Conservation (phyloP, 2,888 invertebrate species). For the Andrena praecox region DNA sequence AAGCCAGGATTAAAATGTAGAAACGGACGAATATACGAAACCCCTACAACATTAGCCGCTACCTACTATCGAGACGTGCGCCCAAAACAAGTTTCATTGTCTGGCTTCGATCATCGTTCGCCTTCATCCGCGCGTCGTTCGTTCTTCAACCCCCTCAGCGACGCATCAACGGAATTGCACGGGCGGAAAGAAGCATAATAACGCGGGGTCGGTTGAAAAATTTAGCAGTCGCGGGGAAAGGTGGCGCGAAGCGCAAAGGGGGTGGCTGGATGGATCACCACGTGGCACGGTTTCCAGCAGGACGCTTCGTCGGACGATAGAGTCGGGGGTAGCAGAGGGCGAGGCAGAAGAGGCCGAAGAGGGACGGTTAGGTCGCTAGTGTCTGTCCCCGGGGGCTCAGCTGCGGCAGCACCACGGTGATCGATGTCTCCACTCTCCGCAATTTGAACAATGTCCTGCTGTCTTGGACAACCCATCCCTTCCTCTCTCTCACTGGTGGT, state of each 20-base stretch:
- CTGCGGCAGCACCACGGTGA: slow-evolving; percentile 77
- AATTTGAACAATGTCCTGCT: slow-evolving; percentile 82
- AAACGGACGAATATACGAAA: too few species aligned
- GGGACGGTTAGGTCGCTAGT: slow-evolving; percentile 70
- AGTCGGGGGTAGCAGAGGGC: slow-evolving; percentile 35
- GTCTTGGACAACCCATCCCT: slow-evolving; percentile 64
- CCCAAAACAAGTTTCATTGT: too few species aligned
- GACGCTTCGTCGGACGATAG: slow-evolving; percentile 40
- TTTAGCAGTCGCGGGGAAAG: slow-evolving; percentile 30
- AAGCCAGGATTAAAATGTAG: too few species aligned
- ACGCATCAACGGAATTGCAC: slow-evolving; percentile 17
- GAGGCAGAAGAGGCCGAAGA: slow-evolving; percentile 59
- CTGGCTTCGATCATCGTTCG: not conserved
- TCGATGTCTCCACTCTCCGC: slow-evolving; percentile 81
- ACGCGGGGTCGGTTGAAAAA: slow-evolving; percentile 45
- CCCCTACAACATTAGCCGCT: too few species aligned
- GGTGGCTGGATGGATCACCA: slow-evolving; percentile 53
- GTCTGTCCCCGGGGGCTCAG: slow-evolving; percentile 78
- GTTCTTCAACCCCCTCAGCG: not conserved
- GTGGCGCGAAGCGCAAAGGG: slow-evolving; percentile 11
- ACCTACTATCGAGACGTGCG: too few species aligned
- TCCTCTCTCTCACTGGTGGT: slow-evolving; percentile 10
- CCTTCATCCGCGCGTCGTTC: not conserved
- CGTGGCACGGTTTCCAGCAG: slow-evolving; percentile 49
- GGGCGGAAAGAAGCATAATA: slow-evolving; percentile 27